These are phyloP conservation scores for Etheostoma perlongum DNA, from an alignment of 2,797 vertebrate species.

Conservation along the genomic window DNA sequence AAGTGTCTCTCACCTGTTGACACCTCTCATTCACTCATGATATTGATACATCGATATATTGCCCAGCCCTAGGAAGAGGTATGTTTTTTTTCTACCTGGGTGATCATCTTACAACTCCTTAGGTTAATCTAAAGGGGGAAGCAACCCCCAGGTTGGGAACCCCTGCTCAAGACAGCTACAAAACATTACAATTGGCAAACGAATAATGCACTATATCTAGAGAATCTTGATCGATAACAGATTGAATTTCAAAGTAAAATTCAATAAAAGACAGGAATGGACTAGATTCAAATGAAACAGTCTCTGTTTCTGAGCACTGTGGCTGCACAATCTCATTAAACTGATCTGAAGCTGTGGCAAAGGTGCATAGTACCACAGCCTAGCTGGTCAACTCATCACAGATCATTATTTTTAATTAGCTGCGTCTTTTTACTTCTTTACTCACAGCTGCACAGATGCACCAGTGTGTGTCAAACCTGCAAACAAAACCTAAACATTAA, in stretches of 20 bases:
- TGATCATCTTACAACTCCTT: too few species aligned
- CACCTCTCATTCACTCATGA: conserved; percentile 17
- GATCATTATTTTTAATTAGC: conserved; percentile 7
- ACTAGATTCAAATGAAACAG: not conserved
- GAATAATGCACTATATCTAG: not conserved
- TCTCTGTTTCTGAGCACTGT: not conserved
- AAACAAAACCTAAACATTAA: not conserved
- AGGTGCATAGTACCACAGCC: not conserved
- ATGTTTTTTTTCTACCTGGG: not conserved
- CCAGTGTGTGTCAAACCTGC: not conserved
- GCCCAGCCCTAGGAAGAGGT: too few species aligned
- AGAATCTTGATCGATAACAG: not conserved
- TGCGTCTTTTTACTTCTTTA: conserved; percentile 1
- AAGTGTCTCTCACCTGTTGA: conserved; percentile 27
- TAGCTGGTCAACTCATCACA: not conserved
- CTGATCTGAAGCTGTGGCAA: not conserved
- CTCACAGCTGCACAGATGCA: not conserved
- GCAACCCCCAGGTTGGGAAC: too few species aligned
- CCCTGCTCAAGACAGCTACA: too few species aligned
- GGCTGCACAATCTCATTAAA: not conserved
- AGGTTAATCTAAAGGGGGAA: too few species aligned
- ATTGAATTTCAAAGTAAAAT: conserved; percentile 12
- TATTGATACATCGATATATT: too few species aligned
- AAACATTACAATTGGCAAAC: too few species aligned
- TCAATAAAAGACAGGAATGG: not conserved